Evolutionary conservation across 2,888 invertebrate species (phyloP), one percentile per base, ranked within the genome.

Genomic region (Xestia sexstrigata): DNA sequence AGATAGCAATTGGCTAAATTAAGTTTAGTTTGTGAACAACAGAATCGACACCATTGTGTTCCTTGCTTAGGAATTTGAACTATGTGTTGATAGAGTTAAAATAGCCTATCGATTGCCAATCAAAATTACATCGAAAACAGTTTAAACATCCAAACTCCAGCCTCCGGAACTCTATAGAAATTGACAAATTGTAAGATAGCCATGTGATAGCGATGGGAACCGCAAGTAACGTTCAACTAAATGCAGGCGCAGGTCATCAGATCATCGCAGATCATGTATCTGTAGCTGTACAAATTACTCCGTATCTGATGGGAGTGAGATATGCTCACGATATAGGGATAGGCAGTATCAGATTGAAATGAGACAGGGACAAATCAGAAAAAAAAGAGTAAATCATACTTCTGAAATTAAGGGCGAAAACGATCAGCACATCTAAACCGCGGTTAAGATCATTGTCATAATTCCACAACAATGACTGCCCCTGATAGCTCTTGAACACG

Each of bases 301-400:
- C 66, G 55, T 87, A 89, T 89, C 88, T 90, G 85, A 89, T 89
- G n/a, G 7, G 45, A 69, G 67, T 74, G 66, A 74, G 72, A 49
- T 74, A 67, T 52, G 45, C 72, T 74, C 70, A 68, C 58, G 73
- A 63, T 77, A 66, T 55, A 45, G 74, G 63, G 52, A 63, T 70
- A 45, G 15, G 26, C 26, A n/a, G 11, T 49, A 30, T 35, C 55
- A 15, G 55, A 82, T 76, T 76, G 15, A 39, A 49, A 49, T 52
- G 15, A 62, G 52, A 39, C 17, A 15, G 30, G 47, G n/a, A n/a
- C 1, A 15, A 5, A 35, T 62, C 11, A 23, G 5, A 52, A 23
- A 52, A 23, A 52, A 52, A 52, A 52, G 6, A 17, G 47, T 6
- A 47, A 17, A 52, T 8, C 52, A 52, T 52, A 52, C 17, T 15